Conservation (phyloP, 2,888 invertebrate species). For the Teleogryllus oceanicus region DNA sequence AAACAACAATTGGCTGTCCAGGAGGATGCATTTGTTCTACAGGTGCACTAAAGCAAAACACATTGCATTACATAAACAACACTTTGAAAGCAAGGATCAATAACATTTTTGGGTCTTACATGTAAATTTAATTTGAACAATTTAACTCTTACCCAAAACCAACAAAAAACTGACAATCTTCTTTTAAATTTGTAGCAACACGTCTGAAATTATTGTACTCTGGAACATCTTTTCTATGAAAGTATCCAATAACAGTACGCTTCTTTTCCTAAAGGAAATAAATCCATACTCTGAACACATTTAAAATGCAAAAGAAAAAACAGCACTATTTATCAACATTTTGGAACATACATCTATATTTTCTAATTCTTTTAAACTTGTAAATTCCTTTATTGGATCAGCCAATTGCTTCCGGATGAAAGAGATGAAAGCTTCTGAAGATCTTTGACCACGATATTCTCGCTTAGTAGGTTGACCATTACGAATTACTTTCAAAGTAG, state of each 20-base stretch:
- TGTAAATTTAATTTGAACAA: no score
- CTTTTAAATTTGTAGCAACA: slow-evolving; percentile 83
- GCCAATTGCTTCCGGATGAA: slow-evolving; percentile 87
- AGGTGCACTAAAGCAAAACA: slow-evolving; percentile 18
- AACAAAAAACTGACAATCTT: slow-evolving; percentile 92
- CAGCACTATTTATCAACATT: slow-evolving; percentile 19
- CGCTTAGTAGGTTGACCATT: slow-evolving; percentile 87
- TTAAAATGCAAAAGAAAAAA: background rate
- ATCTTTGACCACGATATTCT: slow-evolving; percentile 85
- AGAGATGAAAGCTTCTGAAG: slow-evolving; percentile 82
- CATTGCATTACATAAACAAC: background rate
- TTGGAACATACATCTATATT: slow-evolving; percentile 59
- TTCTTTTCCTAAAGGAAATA: slow-evolving; percentile 51
- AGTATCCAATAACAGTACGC: slow-evolving; percentile 85
- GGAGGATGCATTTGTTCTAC: slow-evolving; percentile 76
- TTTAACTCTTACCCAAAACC: slow-evolving; percentile 68
- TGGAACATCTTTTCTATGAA: slow-evolving; percentile 73
- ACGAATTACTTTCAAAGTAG: slow-evolving; percentile 90
- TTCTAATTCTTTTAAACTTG: slow-evolving; percentile 66
- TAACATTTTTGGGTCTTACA: background rate
- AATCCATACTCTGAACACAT: slow-evolving; percentile 24
- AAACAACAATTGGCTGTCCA: slow-evolving; percentile 77
- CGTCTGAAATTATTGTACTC: slow-evolving; percentile 77
- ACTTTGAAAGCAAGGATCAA: background rate
- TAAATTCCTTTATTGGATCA: slow-evolving; percentile 78